Conservation (phyloP, 2,113 vertebrate genomes). For the Mus spicilegus region DNA sequence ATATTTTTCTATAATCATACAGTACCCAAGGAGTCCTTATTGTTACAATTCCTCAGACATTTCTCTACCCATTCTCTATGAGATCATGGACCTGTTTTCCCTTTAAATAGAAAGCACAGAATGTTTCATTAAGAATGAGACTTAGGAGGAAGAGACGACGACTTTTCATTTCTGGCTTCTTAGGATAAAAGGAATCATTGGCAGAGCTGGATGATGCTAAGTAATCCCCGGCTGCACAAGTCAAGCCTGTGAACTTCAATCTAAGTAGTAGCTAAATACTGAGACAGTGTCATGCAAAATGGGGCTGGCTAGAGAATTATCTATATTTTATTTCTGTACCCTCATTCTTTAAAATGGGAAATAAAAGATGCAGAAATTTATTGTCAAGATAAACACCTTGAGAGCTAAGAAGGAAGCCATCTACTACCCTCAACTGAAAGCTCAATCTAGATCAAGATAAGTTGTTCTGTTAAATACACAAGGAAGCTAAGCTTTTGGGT, state of each 20-base stretch:
- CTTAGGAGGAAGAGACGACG: not conserved
- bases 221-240: not conserved
- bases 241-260: not conserved
- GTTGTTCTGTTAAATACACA: not conserved
- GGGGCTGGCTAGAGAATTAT: not conserved
- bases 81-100: constrained; percentile 58
- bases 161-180: constrained; percentile 12
- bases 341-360: not conserved
- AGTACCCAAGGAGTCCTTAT: not conserved
- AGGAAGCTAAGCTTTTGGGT: not conserved
- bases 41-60: not conserved
- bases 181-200: not conserved
- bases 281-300: not conserved
- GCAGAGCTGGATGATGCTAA: not conserved
- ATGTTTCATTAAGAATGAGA: not conserved
- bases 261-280: not conserved
- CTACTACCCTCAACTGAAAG: not conserved
- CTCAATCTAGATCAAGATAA: not conserved
- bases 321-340: not conserved
- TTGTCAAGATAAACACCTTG: not conserved
- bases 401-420: not conserved
- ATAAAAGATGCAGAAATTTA: not conserved
- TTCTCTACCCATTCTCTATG: constrained; percentile 26
- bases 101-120: not conserved
- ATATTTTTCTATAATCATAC: constrained; percentile 53